Evolutionary conservation across 2,888 invertebrate species (phyloP).

Genomic region (Andrena fulva): DNA sequence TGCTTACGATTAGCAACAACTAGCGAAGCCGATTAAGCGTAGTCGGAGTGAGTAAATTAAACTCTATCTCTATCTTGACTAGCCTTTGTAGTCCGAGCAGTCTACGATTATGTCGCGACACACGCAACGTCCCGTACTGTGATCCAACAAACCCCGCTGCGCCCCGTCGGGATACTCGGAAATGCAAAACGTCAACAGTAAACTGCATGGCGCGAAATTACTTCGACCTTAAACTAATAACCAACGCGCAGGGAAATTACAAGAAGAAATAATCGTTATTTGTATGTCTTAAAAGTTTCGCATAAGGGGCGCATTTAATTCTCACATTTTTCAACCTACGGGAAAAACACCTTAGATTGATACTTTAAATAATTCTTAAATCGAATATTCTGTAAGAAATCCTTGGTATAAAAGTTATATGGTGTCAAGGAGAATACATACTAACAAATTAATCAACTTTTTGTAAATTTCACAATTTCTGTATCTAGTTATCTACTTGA

Average conservation of each 20-base stretch:
- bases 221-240: slow-evolving; percentile 15
- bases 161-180: slow-evolving; percentile 48
- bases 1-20: slow-evolving; percentile 24
- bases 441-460: too few relatives aligned
- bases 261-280: background rate
- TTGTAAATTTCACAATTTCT: too few relatives aligned
- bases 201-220: slow-evolving; percentile 36
- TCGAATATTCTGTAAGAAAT: too few relatives aligned
- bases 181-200: slow-evolving; percentile 51
- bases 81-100: slow-evolving; percentile 65
- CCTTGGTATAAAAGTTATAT: too few relatives aligned
- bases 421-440: too few relatives aligned
- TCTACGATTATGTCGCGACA: slow-evolving; percentile 70
- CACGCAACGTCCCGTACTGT: slow-evolving; percentile 68
- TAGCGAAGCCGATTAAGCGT: slow-evolving; percentile 60
- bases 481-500: too few relatives aligned
- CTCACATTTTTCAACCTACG: background rate
- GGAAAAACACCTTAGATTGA: too few relatives aligned
- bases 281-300: background rate
- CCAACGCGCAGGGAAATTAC: background rate
- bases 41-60: slow-evolving; percentile 70
- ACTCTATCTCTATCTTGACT: slow-evolving; percentile 68
- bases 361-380: too few relatives aligned
- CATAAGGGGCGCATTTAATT: background rate
- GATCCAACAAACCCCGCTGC: slow-evolving; percentile 26